Evolutionary conservation across 2,888 invertebrate genomes (phyloP).

Genomic region (Eubasilissa splendida): DNA sequence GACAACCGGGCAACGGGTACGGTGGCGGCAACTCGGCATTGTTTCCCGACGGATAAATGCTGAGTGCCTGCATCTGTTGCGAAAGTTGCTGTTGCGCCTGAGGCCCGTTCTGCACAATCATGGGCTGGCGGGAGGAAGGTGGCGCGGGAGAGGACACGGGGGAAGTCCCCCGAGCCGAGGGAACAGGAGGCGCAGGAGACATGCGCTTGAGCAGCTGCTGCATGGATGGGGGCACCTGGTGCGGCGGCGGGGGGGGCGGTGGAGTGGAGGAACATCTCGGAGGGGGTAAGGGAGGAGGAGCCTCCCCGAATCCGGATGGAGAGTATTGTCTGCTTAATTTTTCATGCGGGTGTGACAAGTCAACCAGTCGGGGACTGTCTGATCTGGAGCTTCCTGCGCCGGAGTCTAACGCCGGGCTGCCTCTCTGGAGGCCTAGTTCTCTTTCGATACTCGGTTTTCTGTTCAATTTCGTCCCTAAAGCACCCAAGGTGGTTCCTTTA

Average conservation of each 20-base stretch:
- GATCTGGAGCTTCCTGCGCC: conserved; percentile 92
- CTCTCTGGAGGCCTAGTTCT: conserved; percentile 82
- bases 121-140: conserved; percentile 74
- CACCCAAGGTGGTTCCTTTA: conserved; percentile 73
- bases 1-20: conserved; percentile 76
- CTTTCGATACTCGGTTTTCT: conserved; percentile 92
- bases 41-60: conserved; percentile 79
- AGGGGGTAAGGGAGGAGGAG: conserved; percentile 82
- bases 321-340: conserved; percentile 81
- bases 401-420: conserved; percentile 90
- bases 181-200: conserved; percentile 76
- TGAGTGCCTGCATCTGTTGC: conserved; percentile 91
- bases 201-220: conserved; percentile 75
- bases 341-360: conserved; percentile 76
- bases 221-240: conserved; percentile 77
- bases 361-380: conserved; percentile 86
- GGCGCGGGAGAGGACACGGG: conserved; percentile 75
- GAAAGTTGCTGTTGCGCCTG: conserved; percentile 88
- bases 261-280: conserved; percentile 81
- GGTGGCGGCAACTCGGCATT: conserved; percentile 80
- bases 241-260: conserved; percentile 80
- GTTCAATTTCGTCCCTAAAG: conserved; percentile 81
- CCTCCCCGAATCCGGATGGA: conserved; percentile 75
- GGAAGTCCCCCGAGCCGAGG: conserved; percentile 80
- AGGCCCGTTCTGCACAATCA: conserved; percentile 87